phyloP scores from a whole-genome alignment of 2,113 vertebrate species.

The Thomomys bottae region DNA sequence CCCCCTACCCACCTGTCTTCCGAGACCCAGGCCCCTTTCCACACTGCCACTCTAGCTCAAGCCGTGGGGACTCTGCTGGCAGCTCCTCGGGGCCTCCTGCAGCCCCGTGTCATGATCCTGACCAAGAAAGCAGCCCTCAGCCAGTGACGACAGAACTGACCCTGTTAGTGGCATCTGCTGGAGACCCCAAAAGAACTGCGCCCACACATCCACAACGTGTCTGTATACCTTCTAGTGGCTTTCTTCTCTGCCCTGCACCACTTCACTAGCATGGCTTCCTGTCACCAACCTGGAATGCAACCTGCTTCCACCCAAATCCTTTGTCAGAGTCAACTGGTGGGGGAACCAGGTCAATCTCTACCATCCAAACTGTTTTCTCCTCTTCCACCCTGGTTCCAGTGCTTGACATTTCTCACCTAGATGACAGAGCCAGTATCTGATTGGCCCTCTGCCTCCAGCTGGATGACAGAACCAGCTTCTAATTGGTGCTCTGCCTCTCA shows the following conservation, averaged over 20 bases:
- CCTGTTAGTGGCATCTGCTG: not conserved
- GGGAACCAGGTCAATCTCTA: not conserved
- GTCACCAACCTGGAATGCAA: not conserved
- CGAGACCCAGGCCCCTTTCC: not conserved
- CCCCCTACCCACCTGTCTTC: not conserved
- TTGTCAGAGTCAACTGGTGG: not conserved
- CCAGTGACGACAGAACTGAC: not conserved
- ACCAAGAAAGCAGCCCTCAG: not conserved
- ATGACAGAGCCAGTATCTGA: too few species aligned
- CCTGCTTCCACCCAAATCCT: not conserved
- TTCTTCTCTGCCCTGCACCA: not conserved
- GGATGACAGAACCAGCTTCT: not conserved
- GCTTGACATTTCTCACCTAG: not conserved
- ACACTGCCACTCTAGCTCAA: not conserved
- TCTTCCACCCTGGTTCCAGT: not conserved
- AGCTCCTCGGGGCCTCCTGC: not conserved
- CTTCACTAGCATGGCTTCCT: not conserved
- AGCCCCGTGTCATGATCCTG: not conserved
- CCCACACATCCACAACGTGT: too few species aligned
- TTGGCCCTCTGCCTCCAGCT: too few species aligned
- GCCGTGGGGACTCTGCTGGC: fast-evolving
- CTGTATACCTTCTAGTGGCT: not conserved
- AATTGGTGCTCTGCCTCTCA: not conserved
- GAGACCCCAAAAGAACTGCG: not conserved
- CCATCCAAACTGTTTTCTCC: not conserved